Base-by-base conservation (phyloP, 1,140 invertebrate genomes). In the Stegodyphus dumicola region DNA sequence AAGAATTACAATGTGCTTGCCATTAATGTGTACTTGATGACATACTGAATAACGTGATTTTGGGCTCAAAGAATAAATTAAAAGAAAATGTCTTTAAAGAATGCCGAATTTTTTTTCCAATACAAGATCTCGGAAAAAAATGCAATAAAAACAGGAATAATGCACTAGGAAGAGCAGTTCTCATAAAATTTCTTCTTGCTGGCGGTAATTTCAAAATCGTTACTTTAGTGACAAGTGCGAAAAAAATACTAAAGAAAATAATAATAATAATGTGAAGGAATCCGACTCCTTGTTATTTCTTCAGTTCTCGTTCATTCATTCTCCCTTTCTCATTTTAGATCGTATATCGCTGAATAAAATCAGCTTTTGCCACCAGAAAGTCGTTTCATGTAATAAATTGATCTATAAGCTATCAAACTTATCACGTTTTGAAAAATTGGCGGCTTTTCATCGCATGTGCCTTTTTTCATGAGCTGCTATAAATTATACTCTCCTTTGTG, bases 391-490 rank as follows among this genome's bases (percentile, higher is more conserved):
- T 81, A 81, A 81, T 81, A 81, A 81, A 81, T 81, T 81, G 79
- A 81, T 81, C 79, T 81, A 81, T 81, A 81, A 74, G 79, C 79
- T 74, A 81, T 81, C 79, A 81, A 74, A 69, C 79, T 81, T 81
- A 81, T 81, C 79, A 74, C 56, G 74, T 81, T 81, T 81, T 81
- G 70, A 81, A 81, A 81, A 81, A 81, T 81, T 74, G 79, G 79
- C 56, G 79, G 79, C 79, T 81, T 81, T 81, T 81, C 79, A 81
- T 81, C 79, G 70, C 64, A 81, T 81, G 79, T 15, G 70, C 56
- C 78, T 81, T 81, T 81, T 77, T 81, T 81, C 74, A 81, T 81
- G 73, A 70, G 74, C 67, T 81, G 70, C 79, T 81, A 74, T 81
- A 81, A 81, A 81, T 81, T 81, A 81, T 74, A 81, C 56, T 74